Percentiles rank a stretch among this genome's conserved stretches.
Evolutionary conservation across 2,888 invertebrate species (phyloP).

Genomic region (Microplitis manilae): DNA sequence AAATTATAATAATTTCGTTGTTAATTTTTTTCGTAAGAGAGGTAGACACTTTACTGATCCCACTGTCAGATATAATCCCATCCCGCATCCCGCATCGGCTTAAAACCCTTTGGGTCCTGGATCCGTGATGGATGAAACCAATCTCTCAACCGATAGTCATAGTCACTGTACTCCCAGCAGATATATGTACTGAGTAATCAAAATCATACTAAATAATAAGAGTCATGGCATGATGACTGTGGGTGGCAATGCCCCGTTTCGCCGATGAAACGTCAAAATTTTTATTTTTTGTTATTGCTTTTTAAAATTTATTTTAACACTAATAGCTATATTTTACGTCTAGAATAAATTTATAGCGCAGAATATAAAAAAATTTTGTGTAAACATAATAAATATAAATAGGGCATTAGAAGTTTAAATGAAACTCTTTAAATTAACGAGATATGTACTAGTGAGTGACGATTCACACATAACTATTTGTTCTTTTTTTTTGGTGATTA

Average conservation of each 20-base stretch:
- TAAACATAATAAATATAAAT: constrained; percentile 3
- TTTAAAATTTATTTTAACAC: neutral
- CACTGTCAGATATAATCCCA: constrained; percentile 13
- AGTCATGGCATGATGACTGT: constrained; percentile 36
- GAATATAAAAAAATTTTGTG: constrained; percentile 37
- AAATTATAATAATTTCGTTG: constrained; percentile 1
- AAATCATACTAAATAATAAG: constrained; percentile 6
- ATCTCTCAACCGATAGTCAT: constrained; percentile 53
- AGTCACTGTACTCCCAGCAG: constrained; percentile 45
- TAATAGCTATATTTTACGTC: neutral
- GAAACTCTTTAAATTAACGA: constrained; percentile 22
- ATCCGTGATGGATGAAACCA: constrained; percentile 62
- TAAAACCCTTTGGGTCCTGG: constrained; percentile 19
- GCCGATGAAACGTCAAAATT: constrained; percentile 19
- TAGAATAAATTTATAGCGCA: neutral
- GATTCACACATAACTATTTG: constrained; percentile 41
- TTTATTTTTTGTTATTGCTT: constrained; percentile 12
- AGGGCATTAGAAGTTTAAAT: neutral
- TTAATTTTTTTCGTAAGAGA: neutral
- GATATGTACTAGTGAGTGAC: constrained; percentile 25
- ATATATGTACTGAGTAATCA: neutral
- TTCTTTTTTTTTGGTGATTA: constrained; percentile 49
- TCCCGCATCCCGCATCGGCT: constrained; percentile 2
- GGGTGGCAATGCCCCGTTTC: constrained; percentile 40
- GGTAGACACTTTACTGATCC: constrained; percentile 6